Percentiles rank a stretch among this genome's conserved stretches.
Evolutionary conservation across 2,113 vertebrate genomes (phyloP).

Genomic region (Pleuronectes platessa): DNA sequence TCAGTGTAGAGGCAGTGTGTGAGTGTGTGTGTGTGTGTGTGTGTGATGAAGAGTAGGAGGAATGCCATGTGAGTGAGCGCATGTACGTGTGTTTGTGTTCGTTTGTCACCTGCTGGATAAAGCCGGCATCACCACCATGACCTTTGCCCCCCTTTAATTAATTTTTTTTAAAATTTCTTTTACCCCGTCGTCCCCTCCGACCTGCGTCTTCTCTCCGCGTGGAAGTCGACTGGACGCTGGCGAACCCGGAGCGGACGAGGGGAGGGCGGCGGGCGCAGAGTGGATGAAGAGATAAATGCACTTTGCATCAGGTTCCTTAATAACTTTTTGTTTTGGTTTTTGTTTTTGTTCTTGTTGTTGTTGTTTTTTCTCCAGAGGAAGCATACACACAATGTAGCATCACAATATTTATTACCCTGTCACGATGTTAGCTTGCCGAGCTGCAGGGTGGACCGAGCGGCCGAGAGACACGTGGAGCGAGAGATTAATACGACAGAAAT

Average conservation of each 20-base stretch:
- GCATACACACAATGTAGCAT: slow-evolving; percentile 90
- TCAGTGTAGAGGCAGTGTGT: slow-evolving; percentile 67
- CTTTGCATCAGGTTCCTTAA: slow-evolving; percentile 90
- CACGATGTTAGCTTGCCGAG: slow-evolving; percentile 84
- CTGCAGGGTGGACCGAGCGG: slow-evolving; percentile 78
- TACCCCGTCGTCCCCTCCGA: slow-evolving; percentile 62
- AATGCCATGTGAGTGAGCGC: slow-evolving; percentile 34
- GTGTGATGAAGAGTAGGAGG: slow-evolving; percentile 30
- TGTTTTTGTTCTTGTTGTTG: slow-evolving; percentile 34
- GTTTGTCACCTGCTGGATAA: slow-evolving; percentile 46
- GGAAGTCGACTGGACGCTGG: slow-evolving; percentile 77
- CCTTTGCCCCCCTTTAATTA: slow-evolving; percentile 40
- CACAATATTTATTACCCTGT: slow-evolving; percentile 90
- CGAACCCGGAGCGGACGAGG: slow-evolving; percentile 21
- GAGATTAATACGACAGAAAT: slow-evolving; percentile 53
- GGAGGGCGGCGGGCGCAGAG: slow-evolving; percentile 15
- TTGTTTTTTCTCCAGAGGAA: slow-evolving; percentile 78
- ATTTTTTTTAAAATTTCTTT: slow-evolving; percentile 17
- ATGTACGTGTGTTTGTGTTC: slow-evolving; percentile 25
- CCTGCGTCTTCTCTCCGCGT: slow-evolving; percentile 68
- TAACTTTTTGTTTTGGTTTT: slow-evolving; percentile 61
- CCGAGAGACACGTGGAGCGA: slow-evolving; percentile 75
- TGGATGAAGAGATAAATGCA: slow-evolving; percentile 84
- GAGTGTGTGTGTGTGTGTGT: slow-evolving; percentile 12
- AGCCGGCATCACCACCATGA: slow-evolving; percentile 72